Percentiles rank a stretch among this genome's conserved stretches.
Evolutionary conservation across 2,888 invertebrate genomes (phyloP).

Genomic region (Sclerodermus sp.): DNA sequence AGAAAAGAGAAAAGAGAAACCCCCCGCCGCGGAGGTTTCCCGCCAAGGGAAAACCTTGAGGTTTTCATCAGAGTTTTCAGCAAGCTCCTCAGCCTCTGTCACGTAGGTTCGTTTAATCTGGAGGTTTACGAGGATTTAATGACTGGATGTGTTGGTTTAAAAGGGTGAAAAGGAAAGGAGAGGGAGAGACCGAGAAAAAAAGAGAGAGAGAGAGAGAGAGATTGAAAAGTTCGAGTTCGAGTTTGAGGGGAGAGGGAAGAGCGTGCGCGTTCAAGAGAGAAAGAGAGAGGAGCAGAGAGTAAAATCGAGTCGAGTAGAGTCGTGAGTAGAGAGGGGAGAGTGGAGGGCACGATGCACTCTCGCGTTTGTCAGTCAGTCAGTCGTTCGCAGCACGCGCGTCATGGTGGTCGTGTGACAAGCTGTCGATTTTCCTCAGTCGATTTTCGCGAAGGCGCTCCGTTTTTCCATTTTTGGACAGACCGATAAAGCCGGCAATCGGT

Average conservation of each 20-base stretch:
- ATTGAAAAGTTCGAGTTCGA: neutral
- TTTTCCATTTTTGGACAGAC: too few relatives aligned
- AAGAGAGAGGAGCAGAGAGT: too few relatives aligned
- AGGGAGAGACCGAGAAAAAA: neutral
- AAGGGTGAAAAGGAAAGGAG: too few relatives aligned
- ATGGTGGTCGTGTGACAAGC: constrained; percentile 11
- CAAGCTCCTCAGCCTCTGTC: neutral
- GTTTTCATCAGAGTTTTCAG: neutral
- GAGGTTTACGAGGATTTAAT: neutral
- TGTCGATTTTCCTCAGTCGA: constrained; percentile 9
- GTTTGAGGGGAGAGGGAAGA: neutral
- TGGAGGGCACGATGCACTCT: constrained; percentile 30
- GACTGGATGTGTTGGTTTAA: neutral
- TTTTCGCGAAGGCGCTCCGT: neutral
- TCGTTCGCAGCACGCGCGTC: constrained; percentile 50
- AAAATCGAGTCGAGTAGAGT: too few relatives aligned
- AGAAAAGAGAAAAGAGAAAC: too few relatives aligned
- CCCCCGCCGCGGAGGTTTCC: too few relatives aligned
- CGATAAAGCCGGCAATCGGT: too few relatives aligned
- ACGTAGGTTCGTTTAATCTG: neutral
- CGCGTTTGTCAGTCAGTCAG: constrained; percentile 30
- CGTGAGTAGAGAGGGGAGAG: constrained; percentile 20
- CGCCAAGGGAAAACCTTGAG: neutral
- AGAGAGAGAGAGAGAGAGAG: neutral
- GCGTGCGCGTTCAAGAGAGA: neutral